Evolutionary conservation across 2,888 invertebrate species (phyloP), one percentile per base, ranked within the genome.

Genomic region (Tipula lateralis): DNA sequence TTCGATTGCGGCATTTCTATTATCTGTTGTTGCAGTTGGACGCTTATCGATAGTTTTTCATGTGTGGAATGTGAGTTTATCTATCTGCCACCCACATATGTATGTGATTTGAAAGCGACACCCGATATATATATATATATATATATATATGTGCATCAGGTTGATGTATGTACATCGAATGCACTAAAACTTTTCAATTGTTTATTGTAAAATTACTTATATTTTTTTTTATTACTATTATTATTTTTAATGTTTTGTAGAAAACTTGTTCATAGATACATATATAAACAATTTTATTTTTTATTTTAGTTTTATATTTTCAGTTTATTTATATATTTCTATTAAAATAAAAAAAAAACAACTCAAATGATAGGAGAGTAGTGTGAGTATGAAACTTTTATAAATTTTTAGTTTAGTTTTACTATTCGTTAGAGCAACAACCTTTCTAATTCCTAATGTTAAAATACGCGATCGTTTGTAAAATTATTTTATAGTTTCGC

Each of bases 161-260:
- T 50, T 50, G n/a, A 50, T 44, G 34, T n/a, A 50, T 7, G n/a
- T 66, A 66, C 66, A 66, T 66, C 66, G 66, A 66, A 66, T 66
- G 66, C n/a, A 66, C 66, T 66, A 66, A 66, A 66, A 66, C 66
- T 66, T 66, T 66, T 66, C 66, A 66, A 66, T 66, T 66, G 66
- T 66, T 66, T 66, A 66, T 66, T 66, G 66, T 66, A 66, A 66
- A 66, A 66, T 66, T 66, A 66, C 66, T 66, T 66, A 66, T 24
- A 66, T 66, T 66, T 44, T 44, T 44, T 44, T 66, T 66, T 66
- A 66, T 66, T 66, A 66, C 66, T 66, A 66, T 66, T 66, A 66
- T 66, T 66, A 24, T 66, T 24, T 66, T 66, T 66, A 66, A 66
- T 66, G 66, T 66, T 66, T 66, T 66, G 66, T 66, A 66, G 66